Evolutionary conservation across 2,888 invertebrate species (phyloP), one percentile per base, ranked within the genome.

Genomic region (Zonitis immaculata): DNA sequence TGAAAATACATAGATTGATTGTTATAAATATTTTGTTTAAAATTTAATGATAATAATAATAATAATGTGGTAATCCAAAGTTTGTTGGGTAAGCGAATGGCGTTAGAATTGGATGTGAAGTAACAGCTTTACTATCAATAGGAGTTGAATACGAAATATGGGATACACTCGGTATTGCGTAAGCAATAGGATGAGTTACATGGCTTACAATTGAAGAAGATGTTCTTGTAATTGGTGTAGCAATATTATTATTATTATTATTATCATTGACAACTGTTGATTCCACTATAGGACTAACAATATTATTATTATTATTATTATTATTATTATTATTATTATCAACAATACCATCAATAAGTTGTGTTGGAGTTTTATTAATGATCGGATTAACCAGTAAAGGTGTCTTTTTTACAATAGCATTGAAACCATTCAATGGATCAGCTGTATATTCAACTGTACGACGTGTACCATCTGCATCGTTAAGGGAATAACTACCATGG

Each of bases 381-480:
- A 22, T 22, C 22, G 22, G 69, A 16, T 35, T 8, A 0, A 35
- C 35, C 9, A 35, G 76, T 8, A 77, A 63, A 27, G 78, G 77
- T 64, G 79, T 77, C 45, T 76, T 76, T 61, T 74, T 78, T 14
- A 81, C 81, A 46, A 80, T 77, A 52, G 80, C 80, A 64, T 80
- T 80, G 76, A 81, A 81, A 45, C 80, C 81, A 63, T 80, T 77
- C 51, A 78, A 74, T 39, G 79, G 79, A 71, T 81, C 80, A 51
- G 81, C 79, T 42, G 78, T 78, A 71, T 81, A 81, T 64, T 80
- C 79, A 6, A 81, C 81, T 63, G 76, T 72, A 55, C 80, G 77
- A 53, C 77, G 73, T 52, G 78, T 79, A 58, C 80, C 81, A 61
- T 81, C 80, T 56, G 81, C 75, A 64, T 81, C 81, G 52, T 77